Evolutionary conservation across 2,888 invertebrate genomes (phyloP).

Genomic region (Teleogryllus oceanicus): DNA sequence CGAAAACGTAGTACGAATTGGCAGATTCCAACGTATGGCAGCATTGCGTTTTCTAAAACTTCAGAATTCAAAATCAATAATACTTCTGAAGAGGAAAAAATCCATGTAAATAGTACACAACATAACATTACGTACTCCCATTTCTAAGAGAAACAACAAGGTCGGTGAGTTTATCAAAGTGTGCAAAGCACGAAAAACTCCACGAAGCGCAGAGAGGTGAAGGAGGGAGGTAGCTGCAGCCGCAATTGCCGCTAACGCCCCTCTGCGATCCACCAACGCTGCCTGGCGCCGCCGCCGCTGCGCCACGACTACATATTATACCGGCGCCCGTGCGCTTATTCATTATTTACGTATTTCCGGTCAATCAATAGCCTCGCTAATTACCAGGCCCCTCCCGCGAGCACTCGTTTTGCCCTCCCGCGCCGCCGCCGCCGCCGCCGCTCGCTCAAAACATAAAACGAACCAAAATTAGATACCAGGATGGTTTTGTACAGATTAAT

Average conservation of each 20-base stretch:
- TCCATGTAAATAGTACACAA: no score
- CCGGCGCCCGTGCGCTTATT: constrained; percentile 18
- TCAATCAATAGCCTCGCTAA: constrained; percentile 25
- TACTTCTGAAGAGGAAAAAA: no score
- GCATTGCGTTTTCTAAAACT: no score
- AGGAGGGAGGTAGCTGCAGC: background rate
- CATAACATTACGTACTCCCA: no score
- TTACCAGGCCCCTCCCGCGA: constrained; percentile 11
- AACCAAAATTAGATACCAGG: constrained; percentile 18
- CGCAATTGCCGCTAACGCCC: background rate
- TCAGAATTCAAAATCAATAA: no score
- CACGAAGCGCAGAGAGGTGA: background rate
- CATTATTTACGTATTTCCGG: constrained; percentile 25
- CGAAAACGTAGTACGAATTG: no score
- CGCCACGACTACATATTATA: background rate
- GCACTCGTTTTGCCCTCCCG: background rate
- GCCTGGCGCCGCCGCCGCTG: background rate
- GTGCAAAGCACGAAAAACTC: background rate
- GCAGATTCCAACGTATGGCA: no score
- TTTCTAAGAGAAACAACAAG: no score
- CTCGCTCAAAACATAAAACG: background rate
- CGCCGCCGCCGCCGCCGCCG: background rate
- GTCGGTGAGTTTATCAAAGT: no score
- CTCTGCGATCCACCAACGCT: background rate
- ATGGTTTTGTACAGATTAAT: constrained; percentile 9